These are phyloP conservation scores for Syngnathoides biaculeatus DNA, from an alignment of 2,113 vertebrate genomes.

Conservation along the genomic window DNA sequence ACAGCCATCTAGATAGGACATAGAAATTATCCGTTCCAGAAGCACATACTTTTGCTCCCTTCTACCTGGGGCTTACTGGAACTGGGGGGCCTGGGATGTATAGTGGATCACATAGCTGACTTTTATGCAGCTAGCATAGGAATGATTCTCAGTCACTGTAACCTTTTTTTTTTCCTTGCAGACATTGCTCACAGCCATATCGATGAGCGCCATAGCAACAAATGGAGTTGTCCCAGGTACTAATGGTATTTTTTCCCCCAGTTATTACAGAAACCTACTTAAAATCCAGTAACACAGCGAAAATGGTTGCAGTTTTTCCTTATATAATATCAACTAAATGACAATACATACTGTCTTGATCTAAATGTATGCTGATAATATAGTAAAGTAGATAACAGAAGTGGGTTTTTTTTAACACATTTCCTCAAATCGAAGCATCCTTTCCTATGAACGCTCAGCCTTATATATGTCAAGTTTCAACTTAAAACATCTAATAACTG, in stretches of 20 bases:
- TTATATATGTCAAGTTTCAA: no score
- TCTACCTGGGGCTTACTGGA: no score
- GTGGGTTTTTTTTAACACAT: no score
- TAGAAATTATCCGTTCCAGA: no score
- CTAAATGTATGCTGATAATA: neutral
- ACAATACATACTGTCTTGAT: neutral
- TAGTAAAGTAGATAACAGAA: neutral
- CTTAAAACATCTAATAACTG: no score
- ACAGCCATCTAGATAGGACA: no score
- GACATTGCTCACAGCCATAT: conserved; percentile 94
- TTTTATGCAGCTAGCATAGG: no score
- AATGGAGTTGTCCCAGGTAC: conserved; percentile 95
- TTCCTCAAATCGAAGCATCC: no score
- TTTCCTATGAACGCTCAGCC: no score
- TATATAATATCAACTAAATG: neutral
- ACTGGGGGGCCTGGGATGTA: no score
- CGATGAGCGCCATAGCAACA: conserved; percentile 96
- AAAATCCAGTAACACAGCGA: neutral
- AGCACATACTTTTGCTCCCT: no score
- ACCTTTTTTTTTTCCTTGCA: conserved; percentile 49
- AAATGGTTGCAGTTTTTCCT: neutral
- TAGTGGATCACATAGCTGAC: no score
- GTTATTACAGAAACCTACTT: neutral
- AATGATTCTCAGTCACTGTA: neutral
- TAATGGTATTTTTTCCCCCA: neutral